Percentiles rank a stretch among this genome's conserved stretches.
Conservation (phyloP, 2,113 vertebrate genomes). For the Hypanus sabinus region DNA sequence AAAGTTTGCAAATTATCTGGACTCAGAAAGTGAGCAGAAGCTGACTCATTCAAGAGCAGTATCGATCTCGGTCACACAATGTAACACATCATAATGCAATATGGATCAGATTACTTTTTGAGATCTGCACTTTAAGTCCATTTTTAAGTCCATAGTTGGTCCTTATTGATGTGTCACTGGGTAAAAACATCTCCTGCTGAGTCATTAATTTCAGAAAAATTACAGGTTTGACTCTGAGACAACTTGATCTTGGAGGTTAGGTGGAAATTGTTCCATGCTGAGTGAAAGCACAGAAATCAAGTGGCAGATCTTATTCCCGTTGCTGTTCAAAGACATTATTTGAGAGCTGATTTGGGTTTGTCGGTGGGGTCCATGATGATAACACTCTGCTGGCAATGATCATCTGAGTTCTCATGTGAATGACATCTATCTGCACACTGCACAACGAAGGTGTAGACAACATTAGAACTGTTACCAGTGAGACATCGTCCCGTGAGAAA, state of each 20-base stretch:
- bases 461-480: not conserved
- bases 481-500: not conserved
- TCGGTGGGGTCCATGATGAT: not conserved
- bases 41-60: not conserved
- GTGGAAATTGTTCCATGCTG: not conserved
- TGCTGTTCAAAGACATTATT: not conserved
- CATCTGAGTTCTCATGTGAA: not conserved
- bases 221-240: not conserved
- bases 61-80: not conserved
- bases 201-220: not conserved
- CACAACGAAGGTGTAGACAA: not conserved
- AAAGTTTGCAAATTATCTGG: not conserved
- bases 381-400: not conserved
- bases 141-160: not conserved
- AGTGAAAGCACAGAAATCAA: not conserved
- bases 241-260: not conserved
- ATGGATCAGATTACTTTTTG: not conserved
- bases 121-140: not conserved
- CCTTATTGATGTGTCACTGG: not conserved
- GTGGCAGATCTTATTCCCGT: not conserved
- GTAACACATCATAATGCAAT: not conserved
- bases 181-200: not conserved
- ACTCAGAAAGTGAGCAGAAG: not conserved
- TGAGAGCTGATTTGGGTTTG: not conserved
- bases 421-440: not conserved